Percentiles rank a stretch among this genome's conserved stretches.
These are phyloP conservation scores for Chelon auratus DNA, from an alignment of 2,797 vertebrate genomes.

Conservation along the genomic window DNA sequence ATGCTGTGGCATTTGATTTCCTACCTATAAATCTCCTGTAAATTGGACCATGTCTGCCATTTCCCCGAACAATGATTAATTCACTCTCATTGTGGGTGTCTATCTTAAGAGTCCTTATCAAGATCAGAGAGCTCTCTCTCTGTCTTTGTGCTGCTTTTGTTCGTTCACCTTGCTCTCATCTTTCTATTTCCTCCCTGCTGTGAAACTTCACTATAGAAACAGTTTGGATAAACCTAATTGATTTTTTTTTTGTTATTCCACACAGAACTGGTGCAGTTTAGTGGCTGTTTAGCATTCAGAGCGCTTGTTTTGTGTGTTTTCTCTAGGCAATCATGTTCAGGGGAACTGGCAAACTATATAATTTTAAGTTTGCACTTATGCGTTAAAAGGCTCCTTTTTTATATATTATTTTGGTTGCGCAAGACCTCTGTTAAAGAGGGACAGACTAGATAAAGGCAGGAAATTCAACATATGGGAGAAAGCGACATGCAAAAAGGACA, in stretches of 20 bases:
- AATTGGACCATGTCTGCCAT: slow-evolving; percentile 61
- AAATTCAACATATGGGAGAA: neutral
- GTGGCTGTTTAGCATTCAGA: slow-evolving; percentile 43
- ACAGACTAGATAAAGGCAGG: neutral
- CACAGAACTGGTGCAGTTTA: slow-evolving; percentile 25
- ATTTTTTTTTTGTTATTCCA: slow-evolving; percentile 36
- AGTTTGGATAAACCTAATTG: slow-evolving; percentile 38
- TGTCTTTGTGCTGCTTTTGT: slow-evolving; percentile 29
- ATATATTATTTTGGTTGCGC: neutral
- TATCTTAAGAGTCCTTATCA: slow-evolving; percentile 63
- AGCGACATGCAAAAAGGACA: neutral
- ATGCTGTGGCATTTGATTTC: slow-evolving; percentile 70
- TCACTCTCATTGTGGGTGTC: slow-evolving; percentile 54
- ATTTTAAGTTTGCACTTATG: slow-evolving; percentile 15
- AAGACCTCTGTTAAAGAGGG: slow-evolving; percentile 4
- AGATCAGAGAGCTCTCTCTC: slow-evolving; percentile 30
- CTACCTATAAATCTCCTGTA: slow-evolving; percentile 65
- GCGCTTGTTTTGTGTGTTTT: slow-evolving; percentile 30
- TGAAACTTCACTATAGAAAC: slow-evolving; percentile 19
- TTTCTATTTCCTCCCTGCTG: slow-evolving; percentile 26
- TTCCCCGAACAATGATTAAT: slow-evolving; percentile 67
- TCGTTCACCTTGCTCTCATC: slow-evolving; percentile 1
- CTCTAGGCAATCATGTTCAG: slow-evolving; percentile 13
- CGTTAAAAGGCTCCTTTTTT: slow-evolving; percentile 16
- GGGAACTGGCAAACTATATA: slow-evolving; percentile 14